phyloP scores from a whole-genome alignment of 2,113 vertebrate genomes.

The Piaya cayana region DNA sequence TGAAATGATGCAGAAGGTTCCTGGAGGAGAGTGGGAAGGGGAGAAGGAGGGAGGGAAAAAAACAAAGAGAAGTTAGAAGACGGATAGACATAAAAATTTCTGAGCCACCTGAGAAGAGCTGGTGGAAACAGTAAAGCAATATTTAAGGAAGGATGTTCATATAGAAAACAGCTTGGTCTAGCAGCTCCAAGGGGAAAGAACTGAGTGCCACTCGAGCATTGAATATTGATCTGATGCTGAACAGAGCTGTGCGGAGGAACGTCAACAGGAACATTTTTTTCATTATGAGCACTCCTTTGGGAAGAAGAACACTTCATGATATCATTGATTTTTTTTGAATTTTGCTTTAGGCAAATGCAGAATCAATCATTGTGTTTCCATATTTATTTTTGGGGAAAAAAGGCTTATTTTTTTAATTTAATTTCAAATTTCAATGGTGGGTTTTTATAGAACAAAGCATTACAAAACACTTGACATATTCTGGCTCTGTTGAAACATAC shows the following conservation, averaged over 20 bases:
- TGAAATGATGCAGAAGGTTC: conserved; percentile 98
- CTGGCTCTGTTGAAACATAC: neutral
- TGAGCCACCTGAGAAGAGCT: neutral
- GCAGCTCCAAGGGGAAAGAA: neutral
- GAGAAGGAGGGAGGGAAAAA: conserved; percentile 8
- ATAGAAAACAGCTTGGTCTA: neutral
- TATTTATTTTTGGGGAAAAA: neutral
- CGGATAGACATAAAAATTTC: neutral
- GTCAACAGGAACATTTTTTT: neutral
- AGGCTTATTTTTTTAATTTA: neutral
- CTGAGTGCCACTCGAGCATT: neutral
- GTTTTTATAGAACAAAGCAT: neutral
- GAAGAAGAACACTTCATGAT: neutral
- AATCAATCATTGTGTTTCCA: neutral
- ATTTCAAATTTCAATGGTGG: neutral
- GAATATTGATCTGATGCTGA: neutral
- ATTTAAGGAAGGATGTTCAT: neutral
- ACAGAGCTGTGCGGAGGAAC: neutral
- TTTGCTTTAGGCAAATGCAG: neutral
- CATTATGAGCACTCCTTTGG: neutral
- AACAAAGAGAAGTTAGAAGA: conserved; percentile 53
- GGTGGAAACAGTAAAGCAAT: neutral
- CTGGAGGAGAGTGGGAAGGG: conserved; percentile 71
- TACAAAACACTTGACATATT: neutral
- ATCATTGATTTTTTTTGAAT: neutral